These are phyloP conservation scores for Melanogrammus aeglefinus DNA, from an alignment of 2,797 vertebrate genomes.

Conservation along the genomic window DNA sequence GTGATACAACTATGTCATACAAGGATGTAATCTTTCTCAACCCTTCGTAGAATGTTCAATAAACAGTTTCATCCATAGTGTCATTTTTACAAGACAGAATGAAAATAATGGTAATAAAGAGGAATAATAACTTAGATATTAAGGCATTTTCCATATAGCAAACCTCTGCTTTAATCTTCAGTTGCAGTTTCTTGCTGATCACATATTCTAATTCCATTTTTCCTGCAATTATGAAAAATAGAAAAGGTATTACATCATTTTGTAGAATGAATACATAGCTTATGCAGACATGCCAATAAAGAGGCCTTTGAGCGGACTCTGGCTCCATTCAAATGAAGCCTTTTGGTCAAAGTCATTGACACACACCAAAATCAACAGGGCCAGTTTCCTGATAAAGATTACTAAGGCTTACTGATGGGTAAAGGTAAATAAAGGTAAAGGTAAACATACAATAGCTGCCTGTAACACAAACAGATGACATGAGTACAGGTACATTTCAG, in stretches of 20 bases:
- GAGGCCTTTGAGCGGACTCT: background rate
- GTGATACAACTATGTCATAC: background rate
- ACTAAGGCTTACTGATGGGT: background rate
- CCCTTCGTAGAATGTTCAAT: background rate
- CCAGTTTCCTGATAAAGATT: slow-evolving; percentile 23
- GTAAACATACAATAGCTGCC: background rate
- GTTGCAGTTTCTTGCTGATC: slow-evolving; percentile 70
- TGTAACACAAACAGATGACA: background rate
- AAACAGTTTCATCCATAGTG: background rate
- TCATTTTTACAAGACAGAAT: background rate
- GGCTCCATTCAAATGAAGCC: slow-evolving; percentile 4
- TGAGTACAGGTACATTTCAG: background rate
- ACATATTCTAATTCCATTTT: slow-evolving; percentile 69
- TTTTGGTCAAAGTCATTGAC: background rate
- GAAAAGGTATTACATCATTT: background rate
- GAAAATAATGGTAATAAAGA: background rate
- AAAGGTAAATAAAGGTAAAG: background rate
- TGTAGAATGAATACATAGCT: background rate
- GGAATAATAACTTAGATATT: background rate
- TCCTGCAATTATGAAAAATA: slow-evolving; percentile 57
- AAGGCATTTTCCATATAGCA: slow-evolving; percentile 3
- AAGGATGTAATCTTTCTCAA: background rate
- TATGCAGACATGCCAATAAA: background rate
- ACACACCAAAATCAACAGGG: slow-evolving; percentile 6
- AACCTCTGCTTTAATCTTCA: slow-evolving; percentile 76